phyloP scores from a whole-genome alignment of 2,888 invertebrate species.

The Lamellibrachia columna region DNA sequence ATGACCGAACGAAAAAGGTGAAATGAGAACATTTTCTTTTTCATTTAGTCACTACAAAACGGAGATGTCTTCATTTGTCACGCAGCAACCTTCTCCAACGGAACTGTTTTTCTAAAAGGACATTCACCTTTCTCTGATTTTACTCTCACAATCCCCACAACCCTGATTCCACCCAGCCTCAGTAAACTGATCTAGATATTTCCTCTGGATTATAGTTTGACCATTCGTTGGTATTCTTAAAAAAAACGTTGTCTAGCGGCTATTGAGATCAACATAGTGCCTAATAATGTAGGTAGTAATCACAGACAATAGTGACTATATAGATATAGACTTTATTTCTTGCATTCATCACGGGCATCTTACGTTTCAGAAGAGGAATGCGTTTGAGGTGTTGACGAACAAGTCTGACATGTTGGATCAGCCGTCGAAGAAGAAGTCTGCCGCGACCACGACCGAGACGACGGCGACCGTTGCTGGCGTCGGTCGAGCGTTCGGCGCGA shows the following conservation, averaged over 20 bases:
- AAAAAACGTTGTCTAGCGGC: background rate
- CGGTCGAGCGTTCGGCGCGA: background rate
- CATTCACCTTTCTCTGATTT: too few species aligned
- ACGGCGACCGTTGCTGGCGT: background rate
- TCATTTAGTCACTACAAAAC: background rate
- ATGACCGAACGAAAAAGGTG: background rate
- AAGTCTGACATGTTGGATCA: background rate
- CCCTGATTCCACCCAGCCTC: background rate
- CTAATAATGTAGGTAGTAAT: background rate
- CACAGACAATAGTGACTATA: too few species aligned
- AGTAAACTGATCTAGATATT: too few species aligned
- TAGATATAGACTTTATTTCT: background rate
- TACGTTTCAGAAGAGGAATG: background rate
- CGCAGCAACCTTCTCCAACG: too few species aligned
- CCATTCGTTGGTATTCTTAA: too few species aligned
- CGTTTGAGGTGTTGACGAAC: conserved; percentile 11
- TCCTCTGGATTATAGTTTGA: too few species aligned
- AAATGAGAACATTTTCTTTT: background rate
- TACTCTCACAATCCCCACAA: too few species aligned
- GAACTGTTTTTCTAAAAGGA: too few species aligned
- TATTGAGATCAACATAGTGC: background rate
- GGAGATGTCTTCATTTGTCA: too few species aligned
- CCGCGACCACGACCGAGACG: background rate
- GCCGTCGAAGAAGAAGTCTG: background rate
- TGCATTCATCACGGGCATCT: background rate